Evolutionary conservation across 2,113 vertebrate genomes (phyloP).

Genomic region (Casuarius casuarius): DNA sequence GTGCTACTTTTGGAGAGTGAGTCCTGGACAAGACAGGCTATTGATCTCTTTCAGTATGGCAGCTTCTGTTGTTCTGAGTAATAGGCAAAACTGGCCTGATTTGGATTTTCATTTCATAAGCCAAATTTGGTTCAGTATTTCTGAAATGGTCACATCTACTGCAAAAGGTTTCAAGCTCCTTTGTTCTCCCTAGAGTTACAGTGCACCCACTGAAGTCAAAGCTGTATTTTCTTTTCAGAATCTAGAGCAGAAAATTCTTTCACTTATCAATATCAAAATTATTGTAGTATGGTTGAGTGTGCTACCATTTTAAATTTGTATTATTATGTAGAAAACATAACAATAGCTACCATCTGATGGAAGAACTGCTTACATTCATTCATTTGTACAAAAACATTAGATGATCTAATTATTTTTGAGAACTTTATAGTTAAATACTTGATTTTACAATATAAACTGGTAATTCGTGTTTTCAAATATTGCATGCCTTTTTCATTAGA

Average conservation of each 20-base stretch:
- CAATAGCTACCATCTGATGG: not conserved
- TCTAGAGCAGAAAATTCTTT: not conserved
- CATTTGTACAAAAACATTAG: not conserved
- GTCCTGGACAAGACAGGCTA: not conserved
- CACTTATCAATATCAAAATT: not conserved
- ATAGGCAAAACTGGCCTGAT: not conserved
- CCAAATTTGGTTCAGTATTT: not conserved
- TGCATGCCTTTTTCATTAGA: not conserved
- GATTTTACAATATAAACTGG: not conserved
- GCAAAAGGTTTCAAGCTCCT: not conserved
- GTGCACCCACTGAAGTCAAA: not conserved
- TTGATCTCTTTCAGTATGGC: not conserved
- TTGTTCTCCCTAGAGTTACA: not conserved
- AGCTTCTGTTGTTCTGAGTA: not conserved
- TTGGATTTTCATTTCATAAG: not conserved
- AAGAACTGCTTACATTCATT: not conserved
- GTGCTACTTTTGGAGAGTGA: not conserved
- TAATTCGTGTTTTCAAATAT: not conserved
- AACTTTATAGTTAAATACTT: not conserved
- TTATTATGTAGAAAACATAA: not conserved
- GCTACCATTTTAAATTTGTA: not conserved
- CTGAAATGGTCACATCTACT: not conserved
- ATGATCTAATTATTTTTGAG: not conserved
- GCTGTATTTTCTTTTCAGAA: not conserved
- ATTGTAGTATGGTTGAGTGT: accelerated